Conservation (phyloP, 1,140 invertebrate species). For the Trachymyrmex septentrionalis region DNA sequence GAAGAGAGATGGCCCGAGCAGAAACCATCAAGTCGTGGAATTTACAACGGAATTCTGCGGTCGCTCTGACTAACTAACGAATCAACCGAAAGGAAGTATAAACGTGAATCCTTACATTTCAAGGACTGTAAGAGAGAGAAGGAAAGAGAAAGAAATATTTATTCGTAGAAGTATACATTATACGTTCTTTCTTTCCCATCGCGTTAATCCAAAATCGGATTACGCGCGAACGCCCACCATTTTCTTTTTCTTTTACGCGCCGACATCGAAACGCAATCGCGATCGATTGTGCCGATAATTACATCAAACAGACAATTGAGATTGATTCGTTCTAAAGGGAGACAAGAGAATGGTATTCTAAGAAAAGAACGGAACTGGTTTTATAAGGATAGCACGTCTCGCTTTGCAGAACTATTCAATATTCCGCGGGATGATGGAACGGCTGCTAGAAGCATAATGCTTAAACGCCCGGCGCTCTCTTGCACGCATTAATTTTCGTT, state of each 20-base stretch:
- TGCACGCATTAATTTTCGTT: constrained; percentile 24
- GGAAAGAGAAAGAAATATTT: background rate
- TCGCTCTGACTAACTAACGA: constrained; percentile 69
- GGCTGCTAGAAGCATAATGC: background rate
- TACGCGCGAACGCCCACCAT: background rate
- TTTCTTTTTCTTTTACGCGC: background rate
- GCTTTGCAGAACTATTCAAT: background rate
- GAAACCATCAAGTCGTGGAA: background rate
- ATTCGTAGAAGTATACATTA: background rate
- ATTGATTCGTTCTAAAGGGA: background rate
- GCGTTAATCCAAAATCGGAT: constrained; percentile 13
- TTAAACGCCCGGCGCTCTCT: background rate
- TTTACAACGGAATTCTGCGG: constrained; percentile 52
- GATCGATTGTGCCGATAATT: constrained; percentile 20
- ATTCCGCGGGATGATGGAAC: constrained; percentile 13
- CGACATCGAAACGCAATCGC: constrained; percentile 37
- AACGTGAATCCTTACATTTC: background rate
- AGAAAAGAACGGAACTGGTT: background rate
- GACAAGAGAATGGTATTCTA: background rate
- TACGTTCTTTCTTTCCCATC: background rate
- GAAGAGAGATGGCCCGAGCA: constrained; percentile 26
- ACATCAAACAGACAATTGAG: constrained; percentile 18
- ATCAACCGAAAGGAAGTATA: constrained; percentile 58
- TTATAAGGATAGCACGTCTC: constrained; percentile 13
- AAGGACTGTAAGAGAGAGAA: background rate